A percentile compares a stretch with the other conserved stretches of the same genome.
phyloP scores from a whole-genome alignment of 2,113 vertebrate genomes.

The Heterotilapia buettikoferi region DNA sequence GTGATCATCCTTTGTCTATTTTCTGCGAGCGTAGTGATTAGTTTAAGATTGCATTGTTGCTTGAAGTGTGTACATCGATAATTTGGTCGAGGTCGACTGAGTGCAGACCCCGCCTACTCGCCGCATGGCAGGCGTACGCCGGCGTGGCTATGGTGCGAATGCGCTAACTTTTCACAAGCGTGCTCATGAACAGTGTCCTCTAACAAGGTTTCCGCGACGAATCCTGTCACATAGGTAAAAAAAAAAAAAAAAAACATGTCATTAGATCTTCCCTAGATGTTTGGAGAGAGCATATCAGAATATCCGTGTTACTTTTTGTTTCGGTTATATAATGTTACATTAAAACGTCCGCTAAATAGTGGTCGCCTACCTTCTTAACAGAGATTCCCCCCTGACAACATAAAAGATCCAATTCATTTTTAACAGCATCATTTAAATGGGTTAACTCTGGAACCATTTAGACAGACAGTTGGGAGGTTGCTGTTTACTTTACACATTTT shows the following conservation, averaged over 20 bases:
- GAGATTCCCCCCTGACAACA: neutral
- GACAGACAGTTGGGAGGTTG: accelerated
- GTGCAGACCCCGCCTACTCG: neutral
- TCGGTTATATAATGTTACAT: neutral
- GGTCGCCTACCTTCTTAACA: neutral
- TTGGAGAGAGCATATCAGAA: neutral
- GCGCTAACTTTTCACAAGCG: neutral
- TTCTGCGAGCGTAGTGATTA: neutral
- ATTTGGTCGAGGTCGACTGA: neutral
- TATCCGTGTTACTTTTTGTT: neutral
- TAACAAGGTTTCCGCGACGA: neutral
- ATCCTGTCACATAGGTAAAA: neutral
- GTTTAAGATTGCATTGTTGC: neutral
- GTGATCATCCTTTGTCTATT: neutral
- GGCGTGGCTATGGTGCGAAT: neutral
- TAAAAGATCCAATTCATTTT: neutral
- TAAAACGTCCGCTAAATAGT: neutral
- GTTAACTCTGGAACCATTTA: neutral
- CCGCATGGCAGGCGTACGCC: neutral
- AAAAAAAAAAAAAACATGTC: neutral
- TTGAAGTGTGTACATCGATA: neutral
- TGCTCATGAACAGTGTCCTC: neutral
- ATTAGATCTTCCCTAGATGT: neutral
- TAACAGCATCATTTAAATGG: neutral
- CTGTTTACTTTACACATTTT: neutral